phyloP scores from a whole-genome alignment of 2,113 vertebrate genomes.

The Caranx ignobilis region DNA sequence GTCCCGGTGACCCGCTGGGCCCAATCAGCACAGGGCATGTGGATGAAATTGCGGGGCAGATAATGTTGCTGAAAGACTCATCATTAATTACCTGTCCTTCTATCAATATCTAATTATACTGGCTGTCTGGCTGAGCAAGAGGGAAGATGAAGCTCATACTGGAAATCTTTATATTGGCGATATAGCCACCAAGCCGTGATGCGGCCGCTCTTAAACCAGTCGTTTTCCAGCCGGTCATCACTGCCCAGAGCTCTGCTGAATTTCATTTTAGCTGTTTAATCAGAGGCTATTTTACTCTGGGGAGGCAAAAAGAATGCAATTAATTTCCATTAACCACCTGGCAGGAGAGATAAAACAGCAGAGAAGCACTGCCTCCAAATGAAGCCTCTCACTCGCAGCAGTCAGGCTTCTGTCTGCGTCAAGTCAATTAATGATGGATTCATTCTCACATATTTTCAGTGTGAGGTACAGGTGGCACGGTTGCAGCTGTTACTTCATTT shows the following conservation, averaged over 20 bases:
- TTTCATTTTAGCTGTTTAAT: slow-evolving; percentile 71
- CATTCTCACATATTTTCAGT: slow-evolving; percentile 3
- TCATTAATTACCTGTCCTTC: slow-evolving; percentile 82
- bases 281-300: slow-evolving; percentile 58
- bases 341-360: slow-evolving; percentile 59
- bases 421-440: neutral
- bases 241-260: slow-evolving; percentile 35
- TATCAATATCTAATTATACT: slow-evolving; percentile 86
- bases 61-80: slow-evolving; percentile 72
- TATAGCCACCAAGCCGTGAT: slow-evolving; percentile 49
- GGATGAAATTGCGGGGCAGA: slow-evolving; percentile 67
- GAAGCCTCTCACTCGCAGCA: slow-evolving; percentile 7
- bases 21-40: slow-evolving; percentile 62
- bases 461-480: neutral
- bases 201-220: slow-evolving; percentile 35
- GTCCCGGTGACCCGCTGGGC: slow-evolving; percentile 57
- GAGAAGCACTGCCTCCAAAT: slow-evolving; percentile 22
- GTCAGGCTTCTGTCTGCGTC: neutral
- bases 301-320: slow-evolving; percentile 63
- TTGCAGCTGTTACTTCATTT: too few species aligned
- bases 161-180: slow-evolving; percentile 67
- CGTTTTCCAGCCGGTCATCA: slow-evolving; percentile 48
- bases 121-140: slow-evolving; percentile 71
- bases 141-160: slow-evolving; percentile 71
- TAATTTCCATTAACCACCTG: slow-evolving; percentile 74